Percentiles rank a stretch among this genome's conserved stretches.
Conservation (phyloP, 2,797 vertebrate species). For the Steatocranus sp. region DNA sequence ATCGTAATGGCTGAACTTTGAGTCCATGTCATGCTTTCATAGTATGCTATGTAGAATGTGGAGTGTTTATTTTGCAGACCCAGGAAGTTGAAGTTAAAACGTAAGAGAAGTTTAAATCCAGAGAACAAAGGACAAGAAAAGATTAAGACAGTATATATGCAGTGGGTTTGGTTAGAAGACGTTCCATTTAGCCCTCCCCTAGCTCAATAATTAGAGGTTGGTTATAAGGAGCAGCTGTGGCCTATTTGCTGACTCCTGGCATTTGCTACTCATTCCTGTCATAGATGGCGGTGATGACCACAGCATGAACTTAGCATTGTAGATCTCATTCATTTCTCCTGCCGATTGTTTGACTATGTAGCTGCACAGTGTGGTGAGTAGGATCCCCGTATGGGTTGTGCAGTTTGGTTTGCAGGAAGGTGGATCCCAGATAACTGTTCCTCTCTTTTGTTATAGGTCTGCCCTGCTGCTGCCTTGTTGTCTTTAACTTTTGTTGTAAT, state of each 20-base stretch:
- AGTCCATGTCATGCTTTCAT: background rate
- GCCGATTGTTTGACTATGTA: background rate
- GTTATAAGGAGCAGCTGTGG: background rate
- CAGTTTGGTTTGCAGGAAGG: background rate
- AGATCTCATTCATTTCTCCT: background rate
- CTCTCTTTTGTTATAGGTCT: background rate
- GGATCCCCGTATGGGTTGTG: background rate
- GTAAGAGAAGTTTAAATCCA: background rate
- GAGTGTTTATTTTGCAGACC: background rate
- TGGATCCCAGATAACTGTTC: background rate
- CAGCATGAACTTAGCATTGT: background rate
- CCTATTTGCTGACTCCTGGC: background rate
- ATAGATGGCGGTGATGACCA: background rate
- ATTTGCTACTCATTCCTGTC: background rate
- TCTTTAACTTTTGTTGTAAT: background rate
- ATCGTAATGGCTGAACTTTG: background rate
- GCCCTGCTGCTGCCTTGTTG: background rate
- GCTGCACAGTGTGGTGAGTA: background rate
- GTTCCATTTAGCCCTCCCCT: background rate
- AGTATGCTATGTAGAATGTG: background rate
- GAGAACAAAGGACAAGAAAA: background rate
- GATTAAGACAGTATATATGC: background rate
- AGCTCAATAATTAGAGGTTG: background rate
- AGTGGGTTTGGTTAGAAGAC: background rate
- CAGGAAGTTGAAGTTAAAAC: background rate